phyloP scores from a whole-genome alignment of 2,888 invertebrate species.

The Atethmia centrago region DNA sequence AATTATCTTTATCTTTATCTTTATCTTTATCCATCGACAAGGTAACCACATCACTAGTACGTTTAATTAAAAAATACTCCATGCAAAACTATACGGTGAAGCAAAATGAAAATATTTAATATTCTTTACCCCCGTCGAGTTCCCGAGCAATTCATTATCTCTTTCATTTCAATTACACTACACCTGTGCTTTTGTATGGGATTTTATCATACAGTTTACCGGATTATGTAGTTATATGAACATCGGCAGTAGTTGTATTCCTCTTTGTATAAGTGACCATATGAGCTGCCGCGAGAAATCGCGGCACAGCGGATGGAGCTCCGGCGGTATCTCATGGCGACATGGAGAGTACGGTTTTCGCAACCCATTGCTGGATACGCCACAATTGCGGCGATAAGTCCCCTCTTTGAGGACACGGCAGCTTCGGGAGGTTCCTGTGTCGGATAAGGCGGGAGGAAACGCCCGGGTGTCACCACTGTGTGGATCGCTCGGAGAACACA shows the following conservation, averaged over 20 bases:
- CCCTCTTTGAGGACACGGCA: no score
- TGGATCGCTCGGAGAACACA: no score
- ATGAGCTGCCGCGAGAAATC: no score
- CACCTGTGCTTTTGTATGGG: constrained; percentile 38
- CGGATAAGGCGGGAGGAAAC: no score
- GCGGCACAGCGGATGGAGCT: no score
- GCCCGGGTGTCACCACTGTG: no score
- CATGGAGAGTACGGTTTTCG: no score
- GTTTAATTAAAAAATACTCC: constrained; percentile 78
- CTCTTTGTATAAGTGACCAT: not conserved
- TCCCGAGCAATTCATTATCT: constrained; percentile 60
- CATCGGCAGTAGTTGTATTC: not conserved
- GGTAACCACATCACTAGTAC: constrained; percentile 64
- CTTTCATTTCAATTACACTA: constrained; percentile 49
- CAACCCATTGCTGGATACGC: no score
- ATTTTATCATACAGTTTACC: not conserved
- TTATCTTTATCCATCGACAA: constrained; percentile 34
- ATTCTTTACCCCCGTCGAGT: constrained; percentile 59
- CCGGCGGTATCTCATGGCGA: no score
- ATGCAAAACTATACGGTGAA: constrained; percentile 66
- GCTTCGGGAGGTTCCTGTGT: no score
- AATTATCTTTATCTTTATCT: no score
- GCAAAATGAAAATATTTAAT: constrained; percentile 68
- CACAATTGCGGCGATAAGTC: no score
- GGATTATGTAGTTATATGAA: not conserved